Evolutionary conservation across 2,888 invertebrate genomes (phyloP).

Genomic region (Hedychridium roseum): DNA sequence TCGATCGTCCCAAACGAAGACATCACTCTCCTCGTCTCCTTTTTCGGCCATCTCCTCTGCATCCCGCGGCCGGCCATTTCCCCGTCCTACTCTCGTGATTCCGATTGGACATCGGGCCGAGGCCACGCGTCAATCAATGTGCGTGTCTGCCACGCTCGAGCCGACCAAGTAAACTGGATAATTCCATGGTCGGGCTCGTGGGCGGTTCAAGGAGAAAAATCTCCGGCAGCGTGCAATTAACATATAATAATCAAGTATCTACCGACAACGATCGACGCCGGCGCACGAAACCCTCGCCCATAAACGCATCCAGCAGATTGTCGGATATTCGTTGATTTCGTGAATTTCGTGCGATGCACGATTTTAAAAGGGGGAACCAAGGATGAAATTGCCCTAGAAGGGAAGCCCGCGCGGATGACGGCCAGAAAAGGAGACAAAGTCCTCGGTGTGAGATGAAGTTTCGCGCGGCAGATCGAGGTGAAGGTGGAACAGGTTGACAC

Average conservation of each 20-base stretch:
- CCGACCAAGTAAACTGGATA: neutral
- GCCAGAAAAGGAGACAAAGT: too few relatives aligned
- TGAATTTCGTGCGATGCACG: neutral
- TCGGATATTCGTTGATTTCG: neutral
- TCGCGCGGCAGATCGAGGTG: constrained; percentile 15
- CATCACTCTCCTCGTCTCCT: constrained; percentile 10
- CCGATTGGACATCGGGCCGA: neutral
- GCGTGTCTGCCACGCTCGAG: neutral
- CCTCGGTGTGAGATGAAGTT: too few relatives aligned
- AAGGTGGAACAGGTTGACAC: constrained; percentile 24
- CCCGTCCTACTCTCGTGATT: too few relatives aligned
- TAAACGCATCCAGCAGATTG: too few relatives aligned
- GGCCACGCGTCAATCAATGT: constrained; percentile 3
- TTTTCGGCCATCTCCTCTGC: constrained; percentile 11
- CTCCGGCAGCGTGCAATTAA: neutral
- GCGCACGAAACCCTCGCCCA: too few relatives aligned
- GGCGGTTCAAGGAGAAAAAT: neutral
- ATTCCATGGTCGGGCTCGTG: neutral
- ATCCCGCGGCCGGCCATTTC: constrained; percentile 6
- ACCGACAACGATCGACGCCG: too few relatives aligned
- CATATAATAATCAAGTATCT: constrained; percentile 5
- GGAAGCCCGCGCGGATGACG: too few relatives aligned
- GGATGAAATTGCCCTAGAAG: too few relatives aligned
- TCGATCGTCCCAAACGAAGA: constrained; percentile 15
- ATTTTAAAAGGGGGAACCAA: neutral